A percentile compares a stretch with the other conserved stretches of the same genome.
Evolutionary conservation across 2,113 vertebrate species (phyloP).

Genomic region (Suricata suricatta): DNA sequence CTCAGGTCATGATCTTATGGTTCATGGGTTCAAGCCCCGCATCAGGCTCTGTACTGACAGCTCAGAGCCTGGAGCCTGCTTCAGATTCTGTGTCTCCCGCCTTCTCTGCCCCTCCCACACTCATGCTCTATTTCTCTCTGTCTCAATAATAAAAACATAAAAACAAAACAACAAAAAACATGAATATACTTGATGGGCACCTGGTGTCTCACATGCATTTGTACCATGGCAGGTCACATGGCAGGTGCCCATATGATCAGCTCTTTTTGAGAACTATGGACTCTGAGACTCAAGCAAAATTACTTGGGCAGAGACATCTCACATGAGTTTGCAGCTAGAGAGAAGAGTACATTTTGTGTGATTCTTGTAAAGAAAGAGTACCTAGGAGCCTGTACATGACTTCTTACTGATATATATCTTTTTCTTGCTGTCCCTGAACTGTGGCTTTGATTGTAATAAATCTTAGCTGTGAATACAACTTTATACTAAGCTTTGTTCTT

Average conservation of each 20-base stretch:
- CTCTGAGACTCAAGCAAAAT: neutral
- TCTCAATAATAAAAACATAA: too few species aligned
- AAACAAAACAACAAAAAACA: neutral
- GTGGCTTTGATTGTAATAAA: neutral
- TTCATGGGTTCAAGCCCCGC: too few species aligned
- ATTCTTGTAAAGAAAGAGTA: neutral
- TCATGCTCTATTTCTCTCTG: too few species aligned
- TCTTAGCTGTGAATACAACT: neutral
- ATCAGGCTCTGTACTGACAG: too few species aligned
- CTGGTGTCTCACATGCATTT: neutral
- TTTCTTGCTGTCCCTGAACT: neutral
- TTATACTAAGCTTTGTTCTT: neutral
- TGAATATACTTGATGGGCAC: neutral
- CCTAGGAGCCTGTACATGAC: neutral
- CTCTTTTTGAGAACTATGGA: neutral
- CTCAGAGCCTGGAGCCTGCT: too few species aligned
- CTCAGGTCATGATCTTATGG: too few species aligned
- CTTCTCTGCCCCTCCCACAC: too few species aligned
- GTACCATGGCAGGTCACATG: neutral
- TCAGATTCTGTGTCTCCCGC: too few species aligned
- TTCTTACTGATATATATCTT: neutral
- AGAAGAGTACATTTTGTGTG: neutral
- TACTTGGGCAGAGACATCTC: neutral
- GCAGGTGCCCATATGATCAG: neutral
- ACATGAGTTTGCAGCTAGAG: neutral